A percentile compares a stretch with the other conserved stretches of the same genome.
Evolutionary conservation across 2,888 invertebrate species (phyloP).

Genomic region (Diogma glabrata): DNA sequence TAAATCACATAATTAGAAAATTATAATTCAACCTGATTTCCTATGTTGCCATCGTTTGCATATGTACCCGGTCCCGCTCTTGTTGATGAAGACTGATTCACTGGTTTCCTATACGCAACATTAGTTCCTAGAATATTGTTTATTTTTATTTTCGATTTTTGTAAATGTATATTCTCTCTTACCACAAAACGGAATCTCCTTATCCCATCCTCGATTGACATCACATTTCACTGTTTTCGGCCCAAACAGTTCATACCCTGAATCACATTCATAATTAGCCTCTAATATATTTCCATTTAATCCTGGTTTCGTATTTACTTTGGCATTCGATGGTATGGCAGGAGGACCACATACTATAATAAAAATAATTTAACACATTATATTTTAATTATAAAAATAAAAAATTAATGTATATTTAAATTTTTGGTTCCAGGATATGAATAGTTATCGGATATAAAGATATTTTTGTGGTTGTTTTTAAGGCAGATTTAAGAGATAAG

Average conservation of each 20-base stretch:
- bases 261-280: constrained; percentile 76
- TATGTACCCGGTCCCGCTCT: constrained; percentile 70
- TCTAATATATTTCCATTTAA: constrained; percentile 38
- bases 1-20: not conserved
- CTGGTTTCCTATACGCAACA: constrained; percentile 73
- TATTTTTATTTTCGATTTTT: too few species aligned
- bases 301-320: constrained; percentile 41
- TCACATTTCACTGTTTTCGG: constrained; percentile 57
- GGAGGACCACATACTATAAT: constrained; percentile 61
- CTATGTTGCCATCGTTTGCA: constrained; percentile 74
- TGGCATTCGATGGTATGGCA: constrained; percentile 72
- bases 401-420: not conserved
- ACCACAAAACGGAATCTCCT: constrained; percentile 78
- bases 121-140: constrained; percentile 51
- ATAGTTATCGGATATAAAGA: too few species aligned
- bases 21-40: constrained; percentile 42
- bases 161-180: constrained; percentile 27
- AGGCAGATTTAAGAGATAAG: too few species aligned
- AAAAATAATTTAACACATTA: not conserved
- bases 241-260: constrained; percentile 82
- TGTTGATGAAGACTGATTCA: constrained; percentile 83
- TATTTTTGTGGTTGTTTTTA: too few species aligned
- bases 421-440: not conserved
- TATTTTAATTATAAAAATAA: too few species aligned
- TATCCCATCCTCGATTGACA: constrained; percentile 62